A percentile compares a stretch with the other conserved stretches of the same genome.
Conservation (phyloP, 2,888 invertebrate genomes). For the Parascotia fuliginaria region DNA sequence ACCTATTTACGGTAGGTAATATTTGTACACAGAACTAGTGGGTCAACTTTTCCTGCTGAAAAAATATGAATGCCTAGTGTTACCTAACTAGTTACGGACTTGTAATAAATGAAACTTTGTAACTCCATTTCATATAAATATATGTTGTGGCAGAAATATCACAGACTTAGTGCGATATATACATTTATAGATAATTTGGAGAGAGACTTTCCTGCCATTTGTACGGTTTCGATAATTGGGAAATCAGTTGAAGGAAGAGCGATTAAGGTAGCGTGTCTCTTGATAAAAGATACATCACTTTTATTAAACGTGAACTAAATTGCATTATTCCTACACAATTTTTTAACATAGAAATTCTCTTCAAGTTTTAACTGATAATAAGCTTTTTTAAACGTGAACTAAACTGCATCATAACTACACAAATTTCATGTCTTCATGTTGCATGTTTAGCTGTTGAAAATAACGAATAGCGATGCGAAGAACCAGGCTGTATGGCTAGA, state of each 20-base stretch:
- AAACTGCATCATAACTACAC: no score
- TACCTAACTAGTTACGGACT: no score
- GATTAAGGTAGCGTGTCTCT: constrained; percentile 89
- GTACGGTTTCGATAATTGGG: constrained; percentile 91
- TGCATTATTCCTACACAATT: no score
- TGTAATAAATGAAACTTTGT: not conserved
- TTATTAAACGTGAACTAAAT: no score
- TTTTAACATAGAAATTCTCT: no score
- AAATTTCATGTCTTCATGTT: constrained; percentile 1
- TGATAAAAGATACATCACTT: no score
- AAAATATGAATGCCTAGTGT: no score
- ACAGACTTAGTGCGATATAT: constrained; percentile 90
- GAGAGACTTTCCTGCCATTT: constrained; percentile 90
- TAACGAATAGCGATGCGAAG: constrained; percentile 89
- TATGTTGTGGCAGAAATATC: constrained; percentile 92
- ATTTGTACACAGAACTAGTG: no score
- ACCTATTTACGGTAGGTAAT: no score
- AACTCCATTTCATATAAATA: constrained; percentile 58
- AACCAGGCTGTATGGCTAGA: constrained; percentile 91
- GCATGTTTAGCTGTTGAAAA: constrained; percentile 83
- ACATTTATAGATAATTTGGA: constrained; percentile 91
- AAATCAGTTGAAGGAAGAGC: constrained; percentile 90
- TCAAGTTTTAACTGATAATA: no score
- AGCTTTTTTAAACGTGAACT: no score
- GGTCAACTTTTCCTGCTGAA: no score